These are phyloP conservation scores for Hemistola chrysoprasaria DNA, from an alignment of 2,888 invertebrate genomes.

Conservation along the genomic window DNA sequence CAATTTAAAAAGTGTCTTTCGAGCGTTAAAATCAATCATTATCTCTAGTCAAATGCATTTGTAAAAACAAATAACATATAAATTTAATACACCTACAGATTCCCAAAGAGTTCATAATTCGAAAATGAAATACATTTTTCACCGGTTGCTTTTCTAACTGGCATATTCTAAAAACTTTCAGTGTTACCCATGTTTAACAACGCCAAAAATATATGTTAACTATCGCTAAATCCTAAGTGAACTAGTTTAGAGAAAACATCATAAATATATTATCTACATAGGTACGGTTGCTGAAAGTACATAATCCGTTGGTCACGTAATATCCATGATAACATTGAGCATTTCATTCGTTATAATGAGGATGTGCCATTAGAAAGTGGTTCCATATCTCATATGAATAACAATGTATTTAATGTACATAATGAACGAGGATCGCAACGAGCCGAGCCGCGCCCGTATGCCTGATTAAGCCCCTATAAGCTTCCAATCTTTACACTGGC, in stretches of 20 bases:
- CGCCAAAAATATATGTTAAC: too few relatives aligned
- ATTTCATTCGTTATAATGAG: slow-evolving; percentile 21
- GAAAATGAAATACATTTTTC: too few relatives aligned
- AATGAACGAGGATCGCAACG: slow-evolving; percentile 42
- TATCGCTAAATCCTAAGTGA: slow-evolving; percentile 18
- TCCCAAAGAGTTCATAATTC: too few relatives aligned
- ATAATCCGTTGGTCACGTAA: slow-evolving; percentile 28
- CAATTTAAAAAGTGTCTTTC: too few relatives aligned
- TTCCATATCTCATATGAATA: slow-evolving; percentile 33
- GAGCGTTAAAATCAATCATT: too few relatives aligned
- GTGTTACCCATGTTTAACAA: too few relatives aligned
- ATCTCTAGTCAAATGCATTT: too few relatives aligned
- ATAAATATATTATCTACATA: too few relatives aligned
- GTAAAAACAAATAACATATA: too few relatives aligned
- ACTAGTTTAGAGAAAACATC: slow-evolving; percentile 5
- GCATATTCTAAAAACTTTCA: too few relatives aligned
- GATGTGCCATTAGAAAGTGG: slow-evolving; percentile 45
- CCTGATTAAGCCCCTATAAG: slow-evolving; percentile 64
- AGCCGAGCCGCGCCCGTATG: slow-evolving; percentile 58
- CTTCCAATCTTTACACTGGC: slow-evolving; percentile 40
- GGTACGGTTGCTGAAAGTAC: background rate
- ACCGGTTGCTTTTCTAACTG: too few relatives aligned
- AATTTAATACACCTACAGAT: too few relatives aligned
- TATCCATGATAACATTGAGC: slow-evolving; percentile 18
- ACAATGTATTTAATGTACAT: slow-evolving; percentile 37